Percentiles rank a stretch among this genome's conserved stretches.
phyloP scores from a whole-genome alignment of 2,113 vertebrate species.

The Rhinopithecus roxellana region DNA sequence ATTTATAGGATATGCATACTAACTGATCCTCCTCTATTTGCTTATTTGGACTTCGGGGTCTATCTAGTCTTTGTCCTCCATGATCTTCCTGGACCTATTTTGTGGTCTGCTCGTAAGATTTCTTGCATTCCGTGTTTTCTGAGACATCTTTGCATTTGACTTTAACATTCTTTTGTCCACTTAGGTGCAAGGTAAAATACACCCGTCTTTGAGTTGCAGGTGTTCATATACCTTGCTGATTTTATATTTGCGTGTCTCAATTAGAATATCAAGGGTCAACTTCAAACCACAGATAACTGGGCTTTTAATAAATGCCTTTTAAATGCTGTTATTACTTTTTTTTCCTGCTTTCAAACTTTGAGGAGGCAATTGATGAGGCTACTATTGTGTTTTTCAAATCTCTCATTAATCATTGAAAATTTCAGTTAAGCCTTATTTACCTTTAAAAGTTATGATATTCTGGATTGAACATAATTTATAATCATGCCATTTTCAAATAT shows the following conservation, averaged over 20 bases:
- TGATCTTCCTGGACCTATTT: neutral
- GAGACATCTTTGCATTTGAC: neutral
- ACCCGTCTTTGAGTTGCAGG: neutral
- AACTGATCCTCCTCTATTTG: neutral
- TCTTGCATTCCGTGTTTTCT: neutral
- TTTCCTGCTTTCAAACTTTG: neutral
- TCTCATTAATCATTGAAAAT: neutral
- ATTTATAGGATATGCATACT: neutral
- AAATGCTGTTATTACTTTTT: neutral
- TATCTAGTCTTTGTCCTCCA: neutral
- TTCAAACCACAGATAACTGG: neutral
- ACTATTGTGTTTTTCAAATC: neutral
- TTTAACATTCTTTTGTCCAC: neutral
- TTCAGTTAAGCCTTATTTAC: neutral
- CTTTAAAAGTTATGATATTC: neutral
- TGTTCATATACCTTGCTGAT: neutral
- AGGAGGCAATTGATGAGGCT: neutral
- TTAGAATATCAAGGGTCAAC: neutral
- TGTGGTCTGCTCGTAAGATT: neutral
- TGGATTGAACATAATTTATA: neutral
- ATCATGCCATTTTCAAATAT: constrained; percentile 29
- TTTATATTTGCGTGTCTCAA: neutral
- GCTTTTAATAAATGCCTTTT: neutral
- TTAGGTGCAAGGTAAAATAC: neutral
- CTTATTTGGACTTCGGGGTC: neutral